Base-by-base conservation (phyloP, 2,113 vertebrate genomes). In the Lycaon pictus region DNA sequence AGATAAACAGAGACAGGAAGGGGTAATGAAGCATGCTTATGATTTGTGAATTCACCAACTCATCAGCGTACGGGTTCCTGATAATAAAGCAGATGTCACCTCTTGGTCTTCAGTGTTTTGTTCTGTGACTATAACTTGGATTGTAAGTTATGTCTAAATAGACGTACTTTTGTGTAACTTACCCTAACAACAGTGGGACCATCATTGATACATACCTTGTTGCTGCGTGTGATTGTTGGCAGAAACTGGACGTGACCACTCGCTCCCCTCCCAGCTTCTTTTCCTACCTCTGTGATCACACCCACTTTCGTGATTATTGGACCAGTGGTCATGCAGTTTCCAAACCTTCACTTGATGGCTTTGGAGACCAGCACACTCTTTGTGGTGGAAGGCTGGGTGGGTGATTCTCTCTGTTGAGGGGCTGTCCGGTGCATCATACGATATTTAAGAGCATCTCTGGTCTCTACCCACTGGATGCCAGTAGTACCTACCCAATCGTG, bases 401-500 rank as follows among this genome's bases (percentile, higher is more conserved):
- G 20, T n/a, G 10, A 11, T n/a, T 53, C 32, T 43, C 5, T 19
- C 15, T 62, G 37, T 0, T 4, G 7, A 15, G 13, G 19, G 10
- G 2, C 72, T 32, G 32, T 15, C 3, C 11, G 43, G 76, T 2
- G 3, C 25, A 7, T 9, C 8, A 0, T 4, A 27, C 5, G 32
- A 5, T 8, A 4, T 37, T 53, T 37, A 15, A 1, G 16, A 72
- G 22, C 48, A 15, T 2, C 12, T 25, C 16, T 53, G 23, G 2
- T 16, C 16, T 62, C 25, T 62, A 4, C 17, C 23, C 60, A 7
- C 5, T 63, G 43, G 23, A 22, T 35, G n/a, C 15, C 20, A 3
- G 32, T 22, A 35, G 32, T 1, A 3, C 3, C 23, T 9, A 7
- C 6, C 16, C 2, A 2, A 0, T 11, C 11, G 4, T 3, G 9